Conservation (phyloP, 2,888 invertebrate species). For the Drosophila lacicola region DNA sequence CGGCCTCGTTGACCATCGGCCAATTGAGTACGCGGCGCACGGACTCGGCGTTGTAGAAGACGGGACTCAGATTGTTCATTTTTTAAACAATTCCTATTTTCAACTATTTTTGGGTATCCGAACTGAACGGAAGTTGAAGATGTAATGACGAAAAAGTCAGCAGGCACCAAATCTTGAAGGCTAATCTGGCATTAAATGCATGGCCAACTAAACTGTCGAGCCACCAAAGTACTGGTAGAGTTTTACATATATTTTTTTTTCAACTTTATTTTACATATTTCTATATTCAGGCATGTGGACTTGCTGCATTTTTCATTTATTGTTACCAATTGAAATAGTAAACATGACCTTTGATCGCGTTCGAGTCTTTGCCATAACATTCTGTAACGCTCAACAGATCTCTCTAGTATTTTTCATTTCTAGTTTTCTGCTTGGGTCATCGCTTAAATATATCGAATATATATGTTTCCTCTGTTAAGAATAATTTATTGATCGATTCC, state of each 20-base stretch:
- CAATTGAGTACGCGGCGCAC: slow-evolving; percentile 84
- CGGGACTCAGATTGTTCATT: slow-evolving; percentile 35
- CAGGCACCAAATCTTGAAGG: not conserved
- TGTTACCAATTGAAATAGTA: not conserved
- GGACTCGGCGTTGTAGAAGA: slow-evolving; percentile 80
- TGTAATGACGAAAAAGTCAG: not conserved
- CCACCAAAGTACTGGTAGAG: not conserved
- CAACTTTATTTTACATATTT: no score
- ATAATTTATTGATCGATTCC: no score
- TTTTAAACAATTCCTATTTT: not conserved
- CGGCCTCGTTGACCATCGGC: slow-evolving; percentile 83
- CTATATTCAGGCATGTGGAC: no score
- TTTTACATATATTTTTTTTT: no score
- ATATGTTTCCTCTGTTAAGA: not conserved
- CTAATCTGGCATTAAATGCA: not conserved
- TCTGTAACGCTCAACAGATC: slow-evolving; percentile 7
- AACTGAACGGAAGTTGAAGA: not conserved
- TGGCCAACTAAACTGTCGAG: not conserved
- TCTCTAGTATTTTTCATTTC: not conserved
- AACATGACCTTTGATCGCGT: not conserved
- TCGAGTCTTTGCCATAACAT: not conserved
- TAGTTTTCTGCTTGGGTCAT: not conserved
- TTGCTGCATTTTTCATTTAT: no score
- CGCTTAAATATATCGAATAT: slow-evolving; percentile 1
- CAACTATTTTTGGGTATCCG: not conserved